phyloP scores from a whole-genome alignment of 2,797 vertebrate genomes.

The Hapalemur alaotrensis region DNA sequence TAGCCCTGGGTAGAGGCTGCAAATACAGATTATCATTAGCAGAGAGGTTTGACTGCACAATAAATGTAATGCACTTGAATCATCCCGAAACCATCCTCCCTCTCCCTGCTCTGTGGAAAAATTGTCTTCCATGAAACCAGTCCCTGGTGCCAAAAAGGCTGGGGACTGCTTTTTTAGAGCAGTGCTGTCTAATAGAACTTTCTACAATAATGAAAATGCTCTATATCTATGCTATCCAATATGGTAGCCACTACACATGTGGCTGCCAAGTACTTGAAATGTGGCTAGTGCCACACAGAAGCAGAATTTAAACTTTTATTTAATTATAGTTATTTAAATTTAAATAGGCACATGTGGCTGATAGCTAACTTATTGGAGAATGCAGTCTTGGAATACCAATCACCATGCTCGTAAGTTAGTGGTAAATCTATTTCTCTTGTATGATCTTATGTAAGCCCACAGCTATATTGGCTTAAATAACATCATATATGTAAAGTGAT shows the following conservation, averaged over 20 bases:
- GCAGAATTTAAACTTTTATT: neutral
- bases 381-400: neutral
- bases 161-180: neutral
- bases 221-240: neutral
- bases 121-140: too few species aligned
- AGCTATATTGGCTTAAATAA: neutral
- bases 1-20: too few species aligned
- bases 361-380: neutral
- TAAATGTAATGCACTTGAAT: too few species aligned
- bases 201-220: neutral
- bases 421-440: neutral
- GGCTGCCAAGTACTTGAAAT: neutral
- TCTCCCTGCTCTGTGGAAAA: too few species aligned
- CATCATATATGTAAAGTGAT: neutral
- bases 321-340: constrained; percentile 21
- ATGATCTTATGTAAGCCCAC: too few species aligned
- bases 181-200: neutral
- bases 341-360: neutral
- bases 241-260: too few species aligned
- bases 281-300: neutral
- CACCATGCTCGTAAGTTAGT: neutral
- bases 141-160: too few species aligned
- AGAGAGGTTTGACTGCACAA: too few species aligned
- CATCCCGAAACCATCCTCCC: too few species aligned
- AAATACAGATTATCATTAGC: too few species aligned